Evolutionary conservation across 1,140 invertebrate genomes (phyloP).

Genomic region (Calliopsis andreniformis): DNA sequence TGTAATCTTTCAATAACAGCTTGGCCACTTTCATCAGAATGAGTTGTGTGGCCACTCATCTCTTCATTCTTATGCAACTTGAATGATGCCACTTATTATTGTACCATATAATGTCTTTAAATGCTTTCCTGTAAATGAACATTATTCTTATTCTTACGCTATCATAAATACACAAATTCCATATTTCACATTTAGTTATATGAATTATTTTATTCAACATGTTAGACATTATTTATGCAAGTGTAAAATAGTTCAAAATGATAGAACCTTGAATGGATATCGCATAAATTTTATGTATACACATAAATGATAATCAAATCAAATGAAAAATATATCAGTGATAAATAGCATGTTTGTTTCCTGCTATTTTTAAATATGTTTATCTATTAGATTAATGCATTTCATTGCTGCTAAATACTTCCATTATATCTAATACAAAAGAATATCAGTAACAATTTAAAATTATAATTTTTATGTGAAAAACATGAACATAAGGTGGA

Average conservation of each 20-base stretch:
- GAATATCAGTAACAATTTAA: too few species aligned
- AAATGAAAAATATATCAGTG: background rate
- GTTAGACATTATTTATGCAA: too few species aligned
- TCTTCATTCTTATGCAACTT: slow-evolving; percentile 29
- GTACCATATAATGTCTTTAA: background rate
- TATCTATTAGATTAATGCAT: background rate
- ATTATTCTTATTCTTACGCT: background rate
- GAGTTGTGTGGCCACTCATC: slow-evolving; percentile 69
- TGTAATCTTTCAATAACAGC: slow-evolving; percentile 60
- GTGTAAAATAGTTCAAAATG: background rate
- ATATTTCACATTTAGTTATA: background rate
- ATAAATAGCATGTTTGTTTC: background rate
- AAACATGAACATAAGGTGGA: background rate
- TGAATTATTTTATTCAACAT: background rate
- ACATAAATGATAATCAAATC: background rate
- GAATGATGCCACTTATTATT: background rate
- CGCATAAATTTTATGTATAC: background rate
- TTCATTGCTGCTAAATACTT: background rate
- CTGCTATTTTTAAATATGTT: background rate
- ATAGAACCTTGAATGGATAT: background rate
- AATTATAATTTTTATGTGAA: background rate
- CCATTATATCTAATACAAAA: too few species aligned
- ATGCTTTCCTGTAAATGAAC: background rate
- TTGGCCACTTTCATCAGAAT: slow-evolving; percentile 59
- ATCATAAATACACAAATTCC: background rate